phyloP scores from a whole-genome alignment of 2,797 vertebrate species.

The Hozukius guyotensis region DNA sequence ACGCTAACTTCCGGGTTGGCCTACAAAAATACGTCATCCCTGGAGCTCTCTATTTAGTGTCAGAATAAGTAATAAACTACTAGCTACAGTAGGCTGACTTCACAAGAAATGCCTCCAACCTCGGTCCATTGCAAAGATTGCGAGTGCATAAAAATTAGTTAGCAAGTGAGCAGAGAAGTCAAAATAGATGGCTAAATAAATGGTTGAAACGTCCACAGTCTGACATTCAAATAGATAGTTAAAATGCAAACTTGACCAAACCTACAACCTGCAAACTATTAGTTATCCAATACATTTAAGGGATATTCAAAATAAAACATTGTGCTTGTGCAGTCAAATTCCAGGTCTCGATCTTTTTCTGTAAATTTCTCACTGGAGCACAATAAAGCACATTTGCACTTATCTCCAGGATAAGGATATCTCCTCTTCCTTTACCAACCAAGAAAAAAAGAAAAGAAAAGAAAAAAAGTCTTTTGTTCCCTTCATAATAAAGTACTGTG shows the following conservation, averaged over 20 bases:
- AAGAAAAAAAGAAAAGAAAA: background rate
- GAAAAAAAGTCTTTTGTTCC: background rate
- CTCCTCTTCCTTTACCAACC: background rate
- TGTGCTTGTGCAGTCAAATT: background rate
- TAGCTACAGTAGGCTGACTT: background rate
- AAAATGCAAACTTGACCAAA: background rate
- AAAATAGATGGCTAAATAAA: background rate
- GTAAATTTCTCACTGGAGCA: background rate
- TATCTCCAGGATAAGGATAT: constrained; percentile 9
- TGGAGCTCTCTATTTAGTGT: too few relatives aligned
- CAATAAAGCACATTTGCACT: constrained; percentile 12
- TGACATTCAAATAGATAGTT: background rate
- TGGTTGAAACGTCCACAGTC: background rate
- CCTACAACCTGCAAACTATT: background rate
- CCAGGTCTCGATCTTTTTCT: background rate
- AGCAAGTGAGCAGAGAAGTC: background rate
- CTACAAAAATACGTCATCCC: background rate
- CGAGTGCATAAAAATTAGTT: background rate
- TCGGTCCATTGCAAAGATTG: background rate
- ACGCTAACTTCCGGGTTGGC: background rate
- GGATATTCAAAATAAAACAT: background rate
- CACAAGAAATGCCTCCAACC: background rate
- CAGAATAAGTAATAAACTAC: background rate
- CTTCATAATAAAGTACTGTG: background rate
- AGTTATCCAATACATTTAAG: background rate